These are phyloP conservation scores for Scartelaos histophorus DNA, from an alignment of 2,113 vertebrate genomes.

Conservation along the genomic window DNA sequence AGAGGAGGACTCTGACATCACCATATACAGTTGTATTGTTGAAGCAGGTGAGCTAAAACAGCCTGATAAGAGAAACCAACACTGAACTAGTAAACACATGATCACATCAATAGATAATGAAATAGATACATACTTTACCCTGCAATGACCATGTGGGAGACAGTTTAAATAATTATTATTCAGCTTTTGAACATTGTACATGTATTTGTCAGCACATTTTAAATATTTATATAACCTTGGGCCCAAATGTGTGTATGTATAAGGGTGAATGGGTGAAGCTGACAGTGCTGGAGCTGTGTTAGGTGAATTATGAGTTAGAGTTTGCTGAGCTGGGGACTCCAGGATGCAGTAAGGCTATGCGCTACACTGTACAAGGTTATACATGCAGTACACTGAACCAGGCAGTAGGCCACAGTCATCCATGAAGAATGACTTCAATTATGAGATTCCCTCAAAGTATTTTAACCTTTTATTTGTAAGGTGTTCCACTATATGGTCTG, in stretches of 20 bases:
- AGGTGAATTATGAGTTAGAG: neutral
- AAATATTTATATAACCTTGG: conserved; percentile 14
- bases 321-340: conserved; percentile 10
- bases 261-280: conserved; percentile 17
- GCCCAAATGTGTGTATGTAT: neutral
- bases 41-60: conserved; percentile 64
- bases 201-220: conserved; percentile 24
- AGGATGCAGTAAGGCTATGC: conserved; percentile 6
- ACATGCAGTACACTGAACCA: conserved; percentile 37
- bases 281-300: conserved; percentile 24
- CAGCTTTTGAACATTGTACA: conserved; percentile 47
- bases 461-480: conserved; percentile 36
- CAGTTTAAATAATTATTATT: conserved; percentile 73
- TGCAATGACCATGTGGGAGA: conserved; percentile 77
- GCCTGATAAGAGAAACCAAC: conserved; percentile 54
- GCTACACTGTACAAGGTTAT: conserved; percentile 33
- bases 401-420: conserved; percentile 24
- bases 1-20: neutral
- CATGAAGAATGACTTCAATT: conserved; percentile 31
- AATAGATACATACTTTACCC: conserved; percentile 81
- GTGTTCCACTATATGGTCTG: conserved; percentile 10
- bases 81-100: conserved; percentile 66
- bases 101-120: conserved; percentile 72
- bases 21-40: conserved; percentile 1
- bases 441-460: conserved; percentile 24